Evolutionary conservation across 2,888 invertebrate genomes (phyloP), one percentile per base, ranked within the genome.

Genomic region (Pantelozetes paolii): DNA sequence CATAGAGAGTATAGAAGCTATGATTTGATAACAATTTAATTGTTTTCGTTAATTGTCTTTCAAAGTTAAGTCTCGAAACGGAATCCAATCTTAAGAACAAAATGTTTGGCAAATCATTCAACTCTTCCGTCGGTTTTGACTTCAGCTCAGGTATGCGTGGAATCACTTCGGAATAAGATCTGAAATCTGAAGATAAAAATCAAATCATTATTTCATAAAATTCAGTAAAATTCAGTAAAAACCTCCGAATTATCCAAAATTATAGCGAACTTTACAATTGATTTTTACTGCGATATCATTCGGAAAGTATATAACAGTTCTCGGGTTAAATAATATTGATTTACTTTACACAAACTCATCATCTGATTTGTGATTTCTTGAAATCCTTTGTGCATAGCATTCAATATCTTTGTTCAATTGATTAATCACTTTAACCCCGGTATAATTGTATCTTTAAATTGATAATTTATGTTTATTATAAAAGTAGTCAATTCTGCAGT

Each of bases 41-140:
- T 0, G 92, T 92, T 79, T 86, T 85, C 0, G 89, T 89, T 88
- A 94, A 88, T 11, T 89, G 88, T 71, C 91, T 85, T 23, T 87
- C 85, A 74, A 91, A 86, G 81, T 93, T 91, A 57, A 90, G 83
- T 73, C 92, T 83, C 0, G 94, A 93, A 79, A 94, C 88, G 67
- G 91, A 90, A 80, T 94, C 93, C 79, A 94, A 88, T 48, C 93
- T 94, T 23, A 95, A 81, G 80, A 93, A 84, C 36, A 94, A 82
- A 0, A 94, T 87, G 80, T 88, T 90, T 20, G 88, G 82, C n/a
- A n/a, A n/a, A 0, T 73, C 77, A 32, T 80, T 80, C 18, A 32
- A 5, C 0, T 71, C 36, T 57, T 67, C n/a, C 18, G 72, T 59
- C 1, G 54, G 20, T 23, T 62, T 70, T n/a, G 26, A 6, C 11